phyloP scores from a whole-genome alignment of 2,113 vertebrate species.

The Ammodramus savannarum region DNA sequence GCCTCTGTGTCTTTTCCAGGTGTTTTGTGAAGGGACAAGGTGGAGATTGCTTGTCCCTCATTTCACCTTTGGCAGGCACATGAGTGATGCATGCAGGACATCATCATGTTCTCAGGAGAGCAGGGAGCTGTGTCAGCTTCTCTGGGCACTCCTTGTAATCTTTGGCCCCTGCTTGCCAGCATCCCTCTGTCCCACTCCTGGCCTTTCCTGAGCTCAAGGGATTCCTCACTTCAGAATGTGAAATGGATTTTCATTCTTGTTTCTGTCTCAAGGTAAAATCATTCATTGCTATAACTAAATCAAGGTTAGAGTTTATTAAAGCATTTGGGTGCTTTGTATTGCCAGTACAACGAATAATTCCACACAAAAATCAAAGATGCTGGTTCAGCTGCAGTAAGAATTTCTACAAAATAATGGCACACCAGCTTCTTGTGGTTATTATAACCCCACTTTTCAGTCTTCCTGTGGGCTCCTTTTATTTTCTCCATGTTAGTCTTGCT shows the following conservation, averaged over 20 bases:
- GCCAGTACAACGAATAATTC: neutral
- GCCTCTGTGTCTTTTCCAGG: neutral
- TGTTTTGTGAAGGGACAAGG: neutral
- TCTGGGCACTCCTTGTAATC: accelerated
- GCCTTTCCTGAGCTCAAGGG: neutral
- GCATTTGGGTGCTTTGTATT: neutral
- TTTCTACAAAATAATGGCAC: neutral
- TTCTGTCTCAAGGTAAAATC: neutral
- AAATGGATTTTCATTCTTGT: neutral
- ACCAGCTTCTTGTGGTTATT: neutral
- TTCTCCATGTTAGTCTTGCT: neutral
- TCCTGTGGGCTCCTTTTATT: neutral
- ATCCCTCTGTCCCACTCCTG: neutral
- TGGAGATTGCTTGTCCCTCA: neutral
- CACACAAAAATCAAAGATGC: neutral
- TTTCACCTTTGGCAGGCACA: neutral
- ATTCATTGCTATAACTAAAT: neutral
- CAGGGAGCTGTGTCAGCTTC: neutral
- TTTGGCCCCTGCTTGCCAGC: neutral
- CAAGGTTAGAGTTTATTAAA: neutral
- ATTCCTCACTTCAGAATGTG: neutral
- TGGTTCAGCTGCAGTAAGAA: neutral
- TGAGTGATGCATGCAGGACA: neutral
- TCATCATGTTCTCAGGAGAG: neutral
- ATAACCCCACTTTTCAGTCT: neutral